Evolutionary conservation across 2,888 invertebrate genomes (phyloP).

Genomic region (Rhagium mordax): DNA sequence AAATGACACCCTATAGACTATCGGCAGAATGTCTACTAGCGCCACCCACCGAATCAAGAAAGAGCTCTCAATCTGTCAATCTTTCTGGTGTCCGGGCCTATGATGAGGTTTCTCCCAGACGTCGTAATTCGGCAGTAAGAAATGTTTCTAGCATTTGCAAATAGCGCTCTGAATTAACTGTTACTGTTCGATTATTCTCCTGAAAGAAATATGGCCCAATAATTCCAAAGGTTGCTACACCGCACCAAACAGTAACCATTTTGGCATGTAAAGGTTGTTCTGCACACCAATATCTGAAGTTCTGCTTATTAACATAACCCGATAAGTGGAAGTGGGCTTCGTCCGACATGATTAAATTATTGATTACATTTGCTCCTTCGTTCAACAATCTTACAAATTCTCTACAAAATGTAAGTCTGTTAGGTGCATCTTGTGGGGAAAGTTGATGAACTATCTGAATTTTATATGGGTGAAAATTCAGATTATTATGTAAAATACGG

Average conservation of each 20-base stretch:
- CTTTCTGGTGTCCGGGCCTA: too few relatives aligned
- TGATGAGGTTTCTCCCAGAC: too few relatives aligned
- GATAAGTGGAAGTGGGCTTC: background rate
- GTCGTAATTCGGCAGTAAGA: too few relatives aligned
- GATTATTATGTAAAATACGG: background rate
- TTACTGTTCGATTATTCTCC: background rate
- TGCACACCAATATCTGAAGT: background rate
- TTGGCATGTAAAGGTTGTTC: background rate
- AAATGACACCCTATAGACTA: too few relatives aligned
- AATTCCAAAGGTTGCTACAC: background rate
- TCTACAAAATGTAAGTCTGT: background rate
- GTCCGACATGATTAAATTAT: background rate
- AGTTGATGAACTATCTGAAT: background rate
- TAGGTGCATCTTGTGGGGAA: background rate
- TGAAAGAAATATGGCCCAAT: background rate
- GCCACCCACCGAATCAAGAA: too few relatives aligned
- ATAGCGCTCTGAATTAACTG: background rate
- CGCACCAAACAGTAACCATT: background rate
- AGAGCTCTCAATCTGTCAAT: too few relatives aligned
- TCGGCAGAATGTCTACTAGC: too few relatives aligned
- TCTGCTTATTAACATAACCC: background rate
- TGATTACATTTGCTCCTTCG: background rate
- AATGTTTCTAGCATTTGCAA: background rate
- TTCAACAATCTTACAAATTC: background rate
- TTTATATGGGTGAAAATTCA: background rate